These are phyloP conservation scores for Hermetia illucens DNA, from an alignment of 1,140 invertebrate genomes.

Conservation along the genomic window DNA sequence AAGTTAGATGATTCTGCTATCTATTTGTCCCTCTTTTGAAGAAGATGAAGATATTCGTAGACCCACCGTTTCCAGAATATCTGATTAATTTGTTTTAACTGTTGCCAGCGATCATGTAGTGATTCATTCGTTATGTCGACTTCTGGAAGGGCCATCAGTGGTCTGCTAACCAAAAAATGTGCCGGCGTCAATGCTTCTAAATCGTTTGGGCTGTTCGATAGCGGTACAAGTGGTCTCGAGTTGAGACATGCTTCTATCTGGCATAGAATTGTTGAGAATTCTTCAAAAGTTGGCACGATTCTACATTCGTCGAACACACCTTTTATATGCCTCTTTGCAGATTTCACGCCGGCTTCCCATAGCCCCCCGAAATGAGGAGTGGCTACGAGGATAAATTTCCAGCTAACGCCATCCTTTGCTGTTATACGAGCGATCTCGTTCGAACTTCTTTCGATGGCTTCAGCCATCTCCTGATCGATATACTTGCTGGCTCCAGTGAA, in stretches of 20 bases:
- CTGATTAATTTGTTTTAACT: constrained; percentile 1
- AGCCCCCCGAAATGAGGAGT: no score
- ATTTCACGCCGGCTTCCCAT: constrained; percentile 14
- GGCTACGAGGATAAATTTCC: no score
- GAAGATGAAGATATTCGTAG: no score
- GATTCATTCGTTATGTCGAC: constrained; percentile 5
- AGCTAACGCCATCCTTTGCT: no score
- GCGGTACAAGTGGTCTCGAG: constrained; percentile 10
- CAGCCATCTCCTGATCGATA: no score
- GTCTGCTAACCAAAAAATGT: constrained; percentile 22
- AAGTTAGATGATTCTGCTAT: constrained; percentile 3
- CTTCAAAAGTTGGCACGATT: constrained; percentile 10
- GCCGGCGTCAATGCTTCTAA: constrained; percentile 15
- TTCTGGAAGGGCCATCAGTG: constrained; percentile 14
- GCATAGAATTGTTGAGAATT: constrained; percentile 10
- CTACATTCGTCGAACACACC: constrained; percentile 10
- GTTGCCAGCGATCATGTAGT: not conserved
- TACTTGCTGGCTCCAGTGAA: constrained; percentile 20
- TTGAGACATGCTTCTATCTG: constrained; percentile 16
- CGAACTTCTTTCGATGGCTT: no score
- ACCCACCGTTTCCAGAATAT: constrained; percentile 4
- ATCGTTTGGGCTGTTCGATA: constrained; percentile 15
- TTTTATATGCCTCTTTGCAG: constrained; percentile 11
- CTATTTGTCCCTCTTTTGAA: no score
- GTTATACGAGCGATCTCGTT: no score